Percentiles rank a stretch among this genome's conserved stretches.
Evolutionary conservation across 2,797 vertebrate genomes (phyloP).

Genomic region (Etheostoma nigrum): DNA sequence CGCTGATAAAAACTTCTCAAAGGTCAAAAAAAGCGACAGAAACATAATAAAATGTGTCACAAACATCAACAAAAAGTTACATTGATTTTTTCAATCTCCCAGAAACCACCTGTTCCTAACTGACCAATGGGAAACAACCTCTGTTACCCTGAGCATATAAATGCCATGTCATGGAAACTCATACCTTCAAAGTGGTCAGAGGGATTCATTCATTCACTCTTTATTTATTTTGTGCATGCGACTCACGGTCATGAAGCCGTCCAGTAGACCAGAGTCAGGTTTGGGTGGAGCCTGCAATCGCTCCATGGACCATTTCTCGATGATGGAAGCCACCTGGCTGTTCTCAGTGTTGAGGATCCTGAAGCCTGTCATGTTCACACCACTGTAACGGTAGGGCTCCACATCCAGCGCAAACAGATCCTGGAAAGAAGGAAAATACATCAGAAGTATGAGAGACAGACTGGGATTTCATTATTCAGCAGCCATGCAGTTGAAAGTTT

Average conservation of each 20-base stretch:
- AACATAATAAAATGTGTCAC: no score
- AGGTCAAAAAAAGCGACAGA: no score
- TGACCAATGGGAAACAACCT: background rate
- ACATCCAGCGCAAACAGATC: conserved; percentile 97
- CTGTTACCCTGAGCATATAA: background rate
- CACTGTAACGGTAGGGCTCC: conserved; percentile 95
- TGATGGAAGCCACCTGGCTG: conserved; percentile 89
- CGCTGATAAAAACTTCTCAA: no score
- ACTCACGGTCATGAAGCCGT: conserved; percentile 97
- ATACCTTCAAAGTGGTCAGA: background rate
- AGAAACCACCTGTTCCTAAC: background rate
- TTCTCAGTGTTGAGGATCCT: conserved; percentile 93
- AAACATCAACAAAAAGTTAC: no score
- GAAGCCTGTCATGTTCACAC: conserved; percentile 97
- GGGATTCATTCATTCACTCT: background rate
- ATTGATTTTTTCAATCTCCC: no score
- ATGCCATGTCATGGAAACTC: background rate
- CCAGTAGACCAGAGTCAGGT: conserved; percentile 92
- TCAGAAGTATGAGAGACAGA: background rate
- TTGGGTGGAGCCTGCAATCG: conserved; percentile 90
- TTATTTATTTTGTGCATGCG: background rate
- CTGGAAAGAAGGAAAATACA: conserved; percentile 68
- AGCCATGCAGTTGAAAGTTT: background rate
- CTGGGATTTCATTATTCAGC: background rate
- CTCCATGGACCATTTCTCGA: conserved; percentile 96